A percentile compares a stretch with the other conserved stretches of the same genome.
Conservation (phyloP, 2,888 invertebrate species). For the Macropis europaea region DNA sequence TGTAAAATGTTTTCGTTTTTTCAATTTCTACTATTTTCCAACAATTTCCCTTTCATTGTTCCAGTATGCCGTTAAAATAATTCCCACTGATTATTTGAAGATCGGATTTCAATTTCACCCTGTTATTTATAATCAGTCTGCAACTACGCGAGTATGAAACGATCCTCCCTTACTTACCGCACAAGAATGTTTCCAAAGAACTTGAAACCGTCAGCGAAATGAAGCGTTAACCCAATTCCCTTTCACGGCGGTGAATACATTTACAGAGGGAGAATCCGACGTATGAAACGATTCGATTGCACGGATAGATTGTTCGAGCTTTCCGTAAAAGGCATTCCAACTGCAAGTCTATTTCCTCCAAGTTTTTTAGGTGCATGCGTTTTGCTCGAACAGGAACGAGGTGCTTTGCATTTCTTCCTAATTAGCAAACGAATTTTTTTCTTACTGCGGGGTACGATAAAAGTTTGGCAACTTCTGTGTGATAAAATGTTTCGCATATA, state of each 20-base stretch:
- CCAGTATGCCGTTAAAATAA: too few relatives aligned
- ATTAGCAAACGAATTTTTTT: too few relatives aligned
- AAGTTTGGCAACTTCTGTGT: too few relatives aligned
- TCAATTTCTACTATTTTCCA: too few relatives aligned
- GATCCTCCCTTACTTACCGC: not conserved
- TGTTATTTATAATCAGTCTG: not conserved
- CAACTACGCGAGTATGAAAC: not conserved
- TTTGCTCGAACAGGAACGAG: too few relatives aligned
- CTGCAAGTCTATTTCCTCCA: constrained; percentile 9
- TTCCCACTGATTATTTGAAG: not conserved
- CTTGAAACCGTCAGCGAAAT: not conserved
- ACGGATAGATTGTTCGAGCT: not conserved
- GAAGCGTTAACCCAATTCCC: constrained; percentile 18
- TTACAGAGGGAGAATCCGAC: not conserved
- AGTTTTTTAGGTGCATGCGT: not conserved
- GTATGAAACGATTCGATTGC: constrained; percentile 6
- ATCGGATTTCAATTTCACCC: not conserved
- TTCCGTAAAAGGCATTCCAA: not conserved
- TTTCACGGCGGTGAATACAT: constrained; percentile 1
- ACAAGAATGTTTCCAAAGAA: not conserved
- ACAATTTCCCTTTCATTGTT: too few relatives aligned
- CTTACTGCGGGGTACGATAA: too few relatives aligned
- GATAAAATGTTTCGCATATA: too few relatives aligned
- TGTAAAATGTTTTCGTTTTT: too few relatives aligned
- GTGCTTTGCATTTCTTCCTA: too few relatives aligned